Conservation (phyloP, 2,797 vertebrate genomes). For the Sternotherus odoratus region DNA sequence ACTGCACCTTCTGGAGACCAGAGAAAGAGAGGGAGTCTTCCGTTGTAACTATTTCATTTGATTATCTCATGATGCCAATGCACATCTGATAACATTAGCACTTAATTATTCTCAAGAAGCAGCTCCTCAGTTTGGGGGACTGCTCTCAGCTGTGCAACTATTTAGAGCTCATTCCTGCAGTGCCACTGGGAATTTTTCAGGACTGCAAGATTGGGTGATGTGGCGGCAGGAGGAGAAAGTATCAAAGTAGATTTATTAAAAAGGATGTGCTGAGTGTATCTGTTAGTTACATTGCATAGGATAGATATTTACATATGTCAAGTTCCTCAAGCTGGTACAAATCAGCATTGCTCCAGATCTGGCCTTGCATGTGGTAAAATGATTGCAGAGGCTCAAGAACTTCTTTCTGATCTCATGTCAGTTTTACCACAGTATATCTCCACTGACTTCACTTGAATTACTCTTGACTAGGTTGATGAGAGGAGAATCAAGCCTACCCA, state of each 20-base stretch:
- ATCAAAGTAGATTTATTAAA: not conserved
- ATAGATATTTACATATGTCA: not conserved
- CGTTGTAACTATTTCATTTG: not conserved
- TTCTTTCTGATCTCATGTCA: not conserved
- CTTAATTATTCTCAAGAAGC: not conserved
- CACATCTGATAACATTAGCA: not conserved
- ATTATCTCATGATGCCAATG: not conserved
- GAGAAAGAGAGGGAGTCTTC: not conserved
- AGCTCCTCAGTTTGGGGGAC: not conserved
- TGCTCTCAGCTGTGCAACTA: not conserved
- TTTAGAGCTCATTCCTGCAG: accelerated
- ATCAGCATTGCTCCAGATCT: not conserved
- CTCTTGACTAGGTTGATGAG: not conserved
- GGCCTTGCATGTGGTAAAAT: not conserved
- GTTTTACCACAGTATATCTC: not conserved
- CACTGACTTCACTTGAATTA: not conserved
- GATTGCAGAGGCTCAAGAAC: not conserved
- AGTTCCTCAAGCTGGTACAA: not conserved
- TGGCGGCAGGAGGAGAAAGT: not conserved
- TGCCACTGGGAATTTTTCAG: not conserved
- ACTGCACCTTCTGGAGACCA: not conserved
- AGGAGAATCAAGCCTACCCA: not conserved
- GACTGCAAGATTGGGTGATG: not conserved
- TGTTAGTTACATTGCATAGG: not conserved
- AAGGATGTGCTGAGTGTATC: not conserved